A percentile compares a stretch with the other conserved stretches of the same genome.
phyloP scores from a whole-genome alignment of 2,797 vertebrate species.

The Calcarius lapponicus region DNA sequence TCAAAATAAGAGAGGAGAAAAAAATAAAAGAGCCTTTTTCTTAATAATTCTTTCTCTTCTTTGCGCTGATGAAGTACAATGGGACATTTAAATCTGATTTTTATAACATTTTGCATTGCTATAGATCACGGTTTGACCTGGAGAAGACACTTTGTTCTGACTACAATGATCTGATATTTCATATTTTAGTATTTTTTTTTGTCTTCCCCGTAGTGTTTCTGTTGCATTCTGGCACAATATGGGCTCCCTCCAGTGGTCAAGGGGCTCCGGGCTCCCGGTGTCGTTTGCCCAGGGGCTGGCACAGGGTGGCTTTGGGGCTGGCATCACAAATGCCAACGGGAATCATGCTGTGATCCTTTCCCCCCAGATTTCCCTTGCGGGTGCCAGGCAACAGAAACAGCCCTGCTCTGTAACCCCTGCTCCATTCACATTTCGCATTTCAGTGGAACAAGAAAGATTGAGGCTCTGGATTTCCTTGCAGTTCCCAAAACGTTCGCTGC shows the following conservation, averaged over 20 bases:
- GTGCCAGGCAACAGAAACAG: not conserved
- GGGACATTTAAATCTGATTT: conserved; percentile 19
- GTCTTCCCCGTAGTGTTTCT: not conserved
- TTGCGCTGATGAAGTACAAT: conserved; percentile 12
- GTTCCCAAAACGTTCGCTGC: not conserved
- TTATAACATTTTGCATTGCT: not conserved
- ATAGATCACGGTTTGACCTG: not conserved
- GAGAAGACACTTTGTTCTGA: conserved; percentile 42
- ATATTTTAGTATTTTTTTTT: not conserved
- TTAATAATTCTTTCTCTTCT: not conserved
- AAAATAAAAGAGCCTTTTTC: not conserved
- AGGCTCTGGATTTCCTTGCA: not conserved
- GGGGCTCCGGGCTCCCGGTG: not conserved
- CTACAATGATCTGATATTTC: conserved; percentile 14
- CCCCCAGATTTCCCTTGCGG: accelerated
- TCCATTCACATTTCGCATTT: accelerated
- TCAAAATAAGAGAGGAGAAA: not conserved
- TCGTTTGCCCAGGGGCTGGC: not conserved
- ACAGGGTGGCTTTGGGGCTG: not conserved
- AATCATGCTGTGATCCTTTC: accelerated
- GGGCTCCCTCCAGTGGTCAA: conserved; percentile 72
- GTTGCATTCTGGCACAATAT: conserved; percentile 55
- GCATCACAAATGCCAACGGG: accelerated
- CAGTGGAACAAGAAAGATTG: not conserved
- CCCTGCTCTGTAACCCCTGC: not conserved